Base-by-base conservation (phyloP, 2,113 vertebrate species). In the Cololabis saira region DNA sequence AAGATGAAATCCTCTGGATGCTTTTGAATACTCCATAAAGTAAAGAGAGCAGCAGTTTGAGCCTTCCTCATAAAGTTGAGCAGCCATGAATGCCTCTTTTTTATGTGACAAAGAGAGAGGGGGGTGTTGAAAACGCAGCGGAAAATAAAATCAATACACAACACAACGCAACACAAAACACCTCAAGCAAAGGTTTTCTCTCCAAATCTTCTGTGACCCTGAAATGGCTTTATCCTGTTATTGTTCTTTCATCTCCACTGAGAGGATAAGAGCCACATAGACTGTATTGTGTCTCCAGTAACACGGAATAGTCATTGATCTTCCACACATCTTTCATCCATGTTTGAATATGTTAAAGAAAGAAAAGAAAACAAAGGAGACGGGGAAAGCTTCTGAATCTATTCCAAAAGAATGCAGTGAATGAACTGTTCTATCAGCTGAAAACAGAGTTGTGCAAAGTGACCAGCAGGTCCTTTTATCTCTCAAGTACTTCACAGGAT, bases 241-340 rank as follows among this genome's bases (percentile, higher is more conserved):
- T 84, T 83, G 85, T 77, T 66, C 48, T 55, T 81, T 85, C 78
- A 76, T 87, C 76, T 82, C 76, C 74, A 71, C 51, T 71, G 78
- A 83, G 60, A 63, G 79, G 71, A 77, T 68, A 59, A 65, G 64
- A 70, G 58, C 49, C 60, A 75, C 51, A 61, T 19, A 11, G 15
- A 72, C 83, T 79, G 81, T 78, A 87, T 81, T 82, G 52, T 67
- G 75, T 55, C 58, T 74, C 50, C 56, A 76, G 72, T 30, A 82
- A 76, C 71, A 76, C 41, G 52, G 72, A 71, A 76, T 72, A 56
- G 50, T 12, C 76, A 91, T 88, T 87, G 90, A 88, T 87, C 82
- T 80, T 51, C 14, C 42, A 8, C n/a, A 47, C 10, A 47, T 18
- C 17, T 47, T 18, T 47, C 44, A 9, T 1, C 15, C n/a, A n/a